Percentiles rank a stretch among this genome's conserved stretches.
These are phyloP conservation scores for Enteromius fasciolatus DNA, from an alignment of 2,797 vertebrate genomes.

Conservation along the genomic window DNA sequence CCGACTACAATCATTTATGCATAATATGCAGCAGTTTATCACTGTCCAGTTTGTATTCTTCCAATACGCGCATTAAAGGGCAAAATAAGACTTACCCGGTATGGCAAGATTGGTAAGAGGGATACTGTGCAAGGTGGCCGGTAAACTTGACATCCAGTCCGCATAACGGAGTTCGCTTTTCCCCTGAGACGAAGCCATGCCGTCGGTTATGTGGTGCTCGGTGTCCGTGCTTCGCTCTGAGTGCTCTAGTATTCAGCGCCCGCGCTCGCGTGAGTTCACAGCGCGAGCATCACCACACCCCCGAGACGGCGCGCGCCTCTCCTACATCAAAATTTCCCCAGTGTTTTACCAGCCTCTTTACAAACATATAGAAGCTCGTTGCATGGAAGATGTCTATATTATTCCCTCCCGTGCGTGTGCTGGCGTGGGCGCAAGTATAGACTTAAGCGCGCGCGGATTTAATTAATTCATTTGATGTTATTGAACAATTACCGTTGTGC, in stretches of 20 bases:
- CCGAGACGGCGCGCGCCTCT: constrained; percentile 75
- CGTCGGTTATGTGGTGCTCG: constrained; percentile 69
- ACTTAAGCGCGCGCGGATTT: not conserved
- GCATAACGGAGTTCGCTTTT: constrained; percentile 87
- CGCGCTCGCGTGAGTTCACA: constrained; percentile 65
- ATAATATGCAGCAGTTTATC: not conserved
- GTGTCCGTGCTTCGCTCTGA: constrained; percentile 56
- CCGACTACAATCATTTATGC: not conserved
- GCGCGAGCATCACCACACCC: constrained; percentile 77
- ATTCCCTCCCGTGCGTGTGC: not conserved
- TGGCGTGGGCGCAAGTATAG: constrained; percentile 1
- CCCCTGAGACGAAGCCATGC: constrained; percentile 95
- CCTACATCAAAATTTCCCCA: constrained; percentile 19
- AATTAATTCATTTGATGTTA: constrained; percentile 31
- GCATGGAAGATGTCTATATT: not conserved
- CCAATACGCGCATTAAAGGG: not conserved
- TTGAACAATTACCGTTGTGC: constrained; percentile 23
- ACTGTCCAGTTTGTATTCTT: not conserved
- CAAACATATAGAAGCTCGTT: not conserved
- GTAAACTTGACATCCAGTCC: constrained; percentile 96
- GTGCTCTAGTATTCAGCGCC: constrained; percentile 32
- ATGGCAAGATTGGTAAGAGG: constrained; percentile 94
- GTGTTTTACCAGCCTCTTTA: not conserved
- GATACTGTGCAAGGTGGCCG: constrained; percentile 86
- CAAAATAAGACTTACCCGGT: constrained; percentile 82